Conservation (phyloP, 2,888 invertebrate species). For the Drosophila neotestacea region DNA sequence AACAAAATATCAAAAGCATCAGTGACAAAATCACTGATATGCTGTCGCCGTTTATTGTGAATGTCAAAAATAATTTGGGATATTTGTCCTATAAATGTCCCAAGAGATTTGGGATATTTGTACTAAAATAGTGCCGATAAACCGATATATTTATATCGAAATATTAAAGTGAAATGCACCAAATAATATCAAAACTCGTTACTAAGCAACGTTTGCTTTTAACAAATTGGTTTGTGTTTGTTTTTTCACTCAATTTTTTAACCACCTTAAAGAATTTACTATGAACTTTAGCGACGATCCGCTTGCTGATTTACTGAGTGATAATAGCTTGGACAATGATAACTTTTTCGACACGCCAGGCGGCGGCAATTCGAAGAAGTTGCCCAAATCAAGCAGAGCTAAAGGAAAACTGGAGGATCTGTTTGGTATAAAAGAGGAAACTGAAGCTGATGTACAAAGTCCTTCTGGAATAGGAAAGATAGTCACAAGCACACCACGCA, state of each 20-base stretch:
- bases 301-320: constrained; percentile 88
- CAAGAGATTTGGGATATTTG: no score
- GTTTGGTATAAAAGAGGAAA: constrained; percentile 84
- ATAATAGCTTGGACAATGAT: constrained; percentile 90
- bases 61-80: no score
- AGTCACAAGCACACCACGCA: constrained; percentile 67
- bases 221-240: background rate
- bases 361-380: constrained; percentile 47
- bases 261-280: background rate
- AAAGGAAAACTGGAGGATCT: constrained; percentile 83
- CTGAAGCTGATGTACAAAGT: constrained; percentile 56
- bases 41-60: no score
- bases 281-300: constrained; percentile 89
- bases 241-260: background rate
- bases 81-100: no score
- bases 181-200: constrained; percentile 39
- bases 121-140: no score
- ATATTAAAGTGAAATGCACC: background rate
- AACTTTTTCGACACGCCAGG: constrained; percentile 88
- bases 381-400: constrained; percentile 43
- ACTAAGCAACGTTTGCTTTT: constrained; percentile 57
- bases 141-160: no score
- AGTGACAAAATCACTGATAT: no score
- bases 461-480: constrained; percentile 13
- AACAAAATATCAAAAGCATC: background rate